Percentiles rank a stretch among this genome's conserved stretches.
These are phyloP conservation scores for Hirudinaria manillensis DNA, from an alignment of 2,888 invertebrate species.

Conservation along the genomic window DNA sequence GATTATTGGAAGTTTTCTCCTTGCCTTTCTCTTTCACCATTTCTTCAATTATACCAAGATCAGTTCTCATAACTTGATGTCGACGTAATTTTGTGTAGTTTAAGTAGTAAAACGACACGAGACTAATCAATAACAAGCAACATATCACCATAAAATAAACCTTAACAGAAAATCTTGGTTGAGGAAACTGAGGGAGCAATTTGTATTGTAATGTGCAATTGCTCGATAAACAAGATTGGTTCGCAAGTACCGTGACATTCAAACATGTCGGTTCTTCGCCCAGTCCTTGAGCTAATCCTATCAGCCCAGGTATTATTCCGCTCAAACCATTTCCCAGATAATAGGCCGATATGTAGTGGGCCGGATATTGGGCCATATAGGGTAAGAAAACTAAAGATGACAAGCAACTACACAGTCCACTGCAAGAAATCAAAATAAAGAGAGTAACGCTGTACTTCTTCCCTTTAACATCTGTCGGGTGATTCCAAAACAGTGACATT, in stretches of 20 bases:
- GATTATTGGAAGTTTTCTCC: too few relatives aligned
- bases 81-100: conserved; percentile 50
- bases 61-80: conserved; percentile 35
- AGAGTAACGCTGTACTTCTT: conserved; percentile 54
- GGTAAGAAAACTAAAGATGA: conserved; percentile 81
- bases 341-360: conserved; percentile 72
- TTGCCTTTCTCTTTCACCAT: background rate
- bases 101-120: conserved; percentile 63
- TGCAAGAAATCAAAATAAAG: conserved; percentile 64
- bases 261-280: conserved; percentile 55
- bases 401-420: conserved; percentile 73
- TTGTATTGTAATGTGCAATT: background rate
- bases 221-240: conserved; percentile 30
- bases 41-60: background rate
- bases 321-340: conserved; percentile 63
- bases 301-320: conserved; percentile 72
- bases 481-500: conserved; percentile 58
- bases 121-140: conserved; percentile 63
- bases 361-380: conserved; percentile 66
- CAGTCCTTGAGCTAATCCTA: conserved; percentile 60
- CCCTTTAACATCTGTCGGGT: conserved; percentile 58
- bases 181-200: conserved; percentile 44
- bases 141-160: conserved; percentile 65
- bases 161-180: conserved; percentile 63
- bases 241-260: conserved; percentile 42